A percentile compares a stretch with the other conserved stretches of the same genome.
phyloP scores from a whole-genome alignment of 1,140 invertebrate species.

The Diorhabda elongata region DNA sequence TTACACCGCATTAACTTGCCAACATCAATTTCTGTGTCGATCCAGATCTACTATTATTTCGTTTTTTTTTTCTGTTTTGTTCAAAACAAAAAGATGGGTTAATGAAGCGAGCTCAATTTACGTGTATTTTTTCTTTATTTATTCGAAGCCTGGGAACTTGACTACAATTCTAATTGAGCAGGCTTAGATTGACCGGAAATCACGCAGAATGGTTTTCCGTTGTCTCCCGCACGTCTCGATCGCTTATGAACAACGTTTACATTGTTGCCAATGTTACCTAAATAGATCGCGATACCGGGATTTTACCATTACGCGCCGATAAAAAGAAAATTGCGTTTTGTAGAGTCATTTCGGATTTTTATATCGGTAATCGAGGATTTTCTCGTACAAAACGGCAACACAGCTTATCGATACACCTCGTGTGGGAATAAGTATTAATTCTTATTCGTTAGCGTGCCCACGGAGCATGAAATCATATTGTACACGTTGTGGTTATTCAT shows the following conservation, averaged over 20 bases:
- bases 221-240: neutral
- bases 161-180: neutral
- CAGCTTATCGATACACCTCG: neutral
- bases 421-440: slow-evolving; percentile 1
- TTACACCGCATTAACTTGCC: too few relatives aligned
- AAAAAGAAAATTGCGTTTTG: too few relatives aligned
- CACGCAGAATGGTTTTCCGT: neutral
- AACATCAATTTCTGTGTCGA: too few relatives aligned
- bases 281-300: too few relatives aligned
- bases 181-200: neutral
- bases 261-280: neutral
- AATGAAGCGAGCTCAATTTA: neutral
- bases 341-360: too few relatives aligned
- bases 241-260: neutral
- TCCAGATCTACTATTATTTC: too few relatives aligned
- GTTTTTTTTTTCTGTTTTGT: neutral
- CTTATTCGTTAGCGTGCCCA: neutral
- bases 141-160: neutral
- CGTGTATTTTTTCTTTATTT: neutral
- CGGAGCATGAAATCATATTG: slow-evolving; percentile 2
- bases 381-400: neutral
- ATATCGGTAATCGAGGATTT: too few relatives aligned
- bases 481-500: slow-evolving; percentile 2
- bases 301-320: too few relatives aligned
- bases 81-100: neutral